phyloP scores from a whole-genome alignment of 1,140 invertebrate genomes.

The Ips typographus region DNA sequence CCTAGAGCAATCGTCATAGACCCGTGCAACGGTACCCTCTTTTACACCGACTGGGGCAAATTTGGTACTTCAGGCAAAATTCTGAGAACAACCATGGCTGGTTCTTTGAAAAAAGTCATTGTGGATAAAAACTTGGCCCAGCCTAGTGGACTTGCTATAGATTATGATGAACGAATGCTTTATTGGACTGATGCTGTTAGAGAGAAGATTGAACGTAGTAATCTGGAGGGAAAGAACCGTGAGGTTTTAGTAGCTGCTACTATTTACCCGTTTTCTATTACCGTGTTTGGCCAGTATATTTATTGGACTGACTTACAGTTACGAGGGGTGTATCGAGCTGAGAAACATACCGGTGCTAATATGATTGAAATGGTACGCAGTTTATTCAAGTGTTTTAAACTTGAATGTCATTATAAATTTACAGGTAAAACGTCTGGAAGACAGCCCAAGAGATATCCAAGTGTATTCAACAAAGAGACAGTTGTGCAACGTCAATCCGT shows the following conservation, averaged over 20 bases:
- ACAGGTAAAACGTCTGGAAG: conserved; percentile 73
- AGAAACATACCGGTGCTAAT: conserved; percentile 95
- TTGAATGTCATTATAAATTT: not conserved
- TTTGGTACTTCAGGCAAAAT: conserved; percentile 94
- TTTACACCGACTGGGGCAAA: conserved; percentile 92
- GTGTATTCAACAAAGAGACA: conserved; percentile 82
- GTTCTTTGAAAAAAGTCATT: conserved; percentile 86
- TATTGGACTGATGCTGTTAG: conserved; percentile 98
- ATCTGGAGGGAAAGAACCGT: conserved; percentile 79
- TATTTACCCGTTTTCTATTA: conserved; percentile 95
- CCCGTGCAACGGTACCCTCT: conserved; percentile 89
- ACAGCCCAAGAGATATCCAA: conserved; percentile 88
- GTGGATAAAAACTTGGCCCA: conserved; percentile 90
- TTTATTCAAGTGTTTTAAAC: not conserved
- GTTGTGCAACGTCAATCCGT: conserved; percentile 81
- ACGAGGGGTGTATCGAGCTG: conserved; percentile 91
- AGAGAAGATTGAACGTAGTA: conserved; percentile 95
- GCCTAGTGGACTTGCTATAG: conserved; percentile 93
- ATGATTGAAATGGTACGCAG: conserved; percentile 83
- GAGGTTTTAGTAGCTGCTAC: conserved; percentile 83
- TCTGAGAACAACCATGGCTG: conserved; percentile 94
- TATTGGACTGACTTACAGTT: conserved; percentile 98
- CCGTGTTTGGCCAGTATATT: conserved; percentile 87
- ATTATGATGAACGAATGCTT: conserved; percentile 92
- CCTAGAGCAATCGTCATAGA: conserved; percentile 95